Conservation (phyloP, 2,113 vertebrate genomes). For the Ancistrus triradiatus region DNA sequence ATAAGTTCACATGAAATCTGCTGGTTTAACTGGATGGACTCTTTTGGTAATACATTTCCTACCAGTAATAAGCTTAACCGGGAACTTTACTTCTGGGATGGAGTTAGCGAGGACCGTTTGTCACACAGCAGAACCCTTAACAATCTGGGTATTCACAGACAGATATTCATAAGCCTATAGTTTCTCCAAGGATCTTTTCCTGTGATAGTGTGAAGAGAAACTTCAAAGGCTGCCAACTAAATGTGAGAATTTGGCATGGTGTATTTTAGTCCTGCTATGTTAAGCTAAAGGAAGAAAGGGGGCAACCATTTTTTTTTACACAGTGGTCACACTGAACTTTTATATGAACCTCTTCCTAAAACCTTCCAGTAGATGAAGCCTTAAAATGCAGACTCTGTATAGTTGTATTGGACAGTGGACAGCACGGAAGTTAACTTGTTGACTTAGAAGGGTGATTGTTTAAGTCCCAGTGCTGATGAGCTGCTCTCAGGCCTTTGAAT, state of each 20-base stretch:
- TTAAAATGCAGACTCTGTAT: too few species aligned
- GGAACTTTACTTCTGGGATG: constrained; percentile 22
- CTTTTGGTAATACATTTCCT: constrained; percentile 62
- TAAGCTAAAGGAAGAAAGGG: not conserved
- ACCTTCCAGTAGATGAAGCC: too few species aligned
- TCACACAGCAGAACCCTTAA: constrained; percentile 30
- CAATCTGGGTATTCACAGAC: constrained; percentile 54
- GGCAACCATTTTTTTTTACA: not conserved
- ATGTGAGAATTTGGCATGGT: constrained; percentile 14
- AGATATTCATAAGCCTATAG: constrained; percentile 58
- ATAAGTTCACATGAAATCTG: constrained; percentile 59
- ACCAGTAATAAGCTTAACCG: constrained; percentile 65
- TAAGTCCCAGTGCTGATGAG: too few species aligned
- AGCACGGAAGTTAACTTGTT: too few species aligned
- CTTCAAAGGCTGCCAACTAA: constrained; percentile 28
- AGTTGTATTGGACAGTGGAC: too few species aligned
- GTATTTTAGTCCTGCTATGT: constrained; percentile 18
- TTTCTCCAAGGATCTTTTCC: constrained; percentile 57
- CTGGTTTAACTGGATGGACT: constrained; percentile 48
- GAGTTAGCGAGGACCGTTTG: too few species aligned
- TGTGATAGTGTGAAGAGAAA: constrained; percentile 44
- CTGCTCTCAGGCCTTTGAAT: too few species aligned
- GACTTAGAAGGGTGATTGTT: too few species aligned
- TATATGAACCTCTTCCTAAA: too few species aligned
- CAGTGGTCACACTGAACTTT: not conserved